A percentile compares a stretch with the other conserved stretches of the same genome.
These are phyloP conservation scores for Orius insidiosus DNA, from an alignment of 1,140 invertebrate genomes.

Conservation along the genomic window DNA sequence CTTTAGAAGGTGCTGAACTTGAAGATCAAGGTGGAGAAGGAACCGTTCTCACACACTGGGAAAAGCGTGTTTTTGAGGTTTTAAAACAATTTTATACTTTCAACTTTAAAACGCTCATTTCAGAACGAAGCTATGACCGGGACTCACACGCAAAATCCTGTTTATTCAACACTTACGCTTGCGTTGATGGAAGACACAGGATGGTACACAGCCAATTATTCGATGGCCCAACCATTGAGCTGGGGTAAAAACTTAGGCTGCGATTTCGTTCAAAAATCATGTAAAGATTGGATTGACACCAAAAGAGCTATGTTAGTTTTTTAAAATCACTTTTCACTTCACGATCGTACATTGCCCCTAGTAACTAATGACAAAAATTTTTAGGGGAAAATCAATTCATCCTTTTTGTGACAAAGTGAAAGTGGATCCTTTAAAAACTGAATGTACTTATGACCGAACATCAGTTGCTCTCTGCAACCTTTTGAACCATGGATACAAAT, in stretches of 20 bases:
- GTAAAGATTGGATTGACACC: constrained; percentile 87
- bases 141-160: constrained; percentile 95
- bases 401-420: constrained; percentile 91
- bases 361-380: constrained; percentile 17
- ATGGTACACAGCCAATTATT: constrained; percentile 82
- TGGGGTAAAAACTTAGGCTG: constrained; percentile 89
- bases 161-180: constrained; percentile 89
- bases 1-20: constrained; percentile 87
- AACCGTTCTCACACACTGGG: constrained; percentile 94
- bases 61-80: constrained; percentile 93
- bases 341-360: too few species aligned
- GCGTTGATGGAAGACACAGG: constrained; percentile 98
- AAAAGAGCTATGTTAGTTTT: constrained; percentile 29
- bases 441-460: constrained; percentile 82
- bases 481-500: constrained; percentile 54
- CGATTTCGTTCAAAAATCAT: constrained; percentile 83
- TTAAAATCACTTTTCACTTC: constrained; percentile 6
- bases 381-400: constrained; percentile 51
- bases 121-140: constrained; percentile 99
- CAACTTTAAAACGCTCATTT: background rate
- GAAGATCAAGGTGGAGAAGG: constrained; percentile 97
- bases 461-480: constrained; percentile 94
- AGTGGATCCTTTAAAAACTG: constrained; percentile 77
- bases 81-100: background rate
- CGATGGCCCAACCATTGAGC: constrained; percentile 65